A percentile compares a stretch with the other conserved stretches of the same genome.
phyloP scores from a whole-genome alignment of 2,113 vertebrate species.

The Azemiops feae region DNA sequence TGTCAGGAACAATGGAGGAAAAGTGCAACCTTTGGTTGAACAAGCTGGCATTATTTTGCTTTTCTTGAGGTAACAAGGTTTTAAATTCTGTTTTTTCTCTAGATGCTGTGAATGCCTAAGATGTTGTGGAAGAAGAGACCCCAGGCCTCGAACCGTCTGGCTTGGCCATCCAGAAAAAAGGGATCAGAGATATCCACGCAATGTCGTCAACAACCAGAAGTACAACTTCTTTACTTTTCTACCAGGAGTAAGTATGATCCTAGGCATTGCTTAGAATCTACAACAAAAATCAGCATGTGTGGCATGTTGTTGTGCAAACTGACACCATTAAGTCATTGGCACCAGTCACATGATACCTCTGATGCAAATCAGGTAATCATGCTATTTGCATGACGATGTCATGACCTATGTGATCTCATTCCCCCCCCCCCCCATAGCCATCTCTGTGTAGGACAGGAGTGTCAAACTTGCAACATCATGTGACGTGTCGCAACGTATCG shows the following conservation, averaged over 20 bases:
- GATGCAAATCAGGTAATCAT: not conserved
- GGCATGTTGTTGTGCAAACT: not conserved
- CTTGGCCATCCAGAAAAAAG: conserved; percentile 95
- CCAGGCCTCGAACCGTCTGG: conserved; percentile 93
- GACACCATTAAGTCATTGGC: not conserved
- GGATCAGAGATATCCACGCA: conserved; percentile 93
- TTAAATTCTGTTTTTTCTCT: not conserved
- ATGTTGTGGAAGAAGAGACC: conserved; percentile 91
- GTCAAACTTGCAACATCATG: no score
- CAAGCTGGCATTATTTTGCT: not conserved
- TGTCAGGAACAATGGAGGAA: not conserved
- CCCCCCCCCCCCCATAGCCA: not conserved
- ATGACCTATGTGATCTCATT: not conserved
- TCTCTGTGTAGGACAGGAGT: not conserved
- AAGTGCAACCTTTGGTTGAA: not conserved
- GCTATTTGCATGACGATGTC: not conserved
- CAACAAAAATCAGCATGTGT: not conserved
- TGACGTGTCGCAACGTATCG: no score
- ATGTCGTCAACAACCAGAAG: conserved; percentile 99
- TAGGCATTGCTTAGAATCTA: not conserved
- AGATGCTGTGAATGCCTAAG: conserved; percentile 92
- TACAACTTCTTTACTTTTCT: conserved; percentile 98
- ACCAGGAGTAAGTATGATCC: conserved; percentile 84
- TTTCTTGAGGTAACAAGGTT: not conserved
- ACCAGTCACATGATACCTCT: not conserved